phyloP scores from a whole-genome alignment of 2,888 invertebrate genomes.

The Cremastobaeus sp. region DNA sequence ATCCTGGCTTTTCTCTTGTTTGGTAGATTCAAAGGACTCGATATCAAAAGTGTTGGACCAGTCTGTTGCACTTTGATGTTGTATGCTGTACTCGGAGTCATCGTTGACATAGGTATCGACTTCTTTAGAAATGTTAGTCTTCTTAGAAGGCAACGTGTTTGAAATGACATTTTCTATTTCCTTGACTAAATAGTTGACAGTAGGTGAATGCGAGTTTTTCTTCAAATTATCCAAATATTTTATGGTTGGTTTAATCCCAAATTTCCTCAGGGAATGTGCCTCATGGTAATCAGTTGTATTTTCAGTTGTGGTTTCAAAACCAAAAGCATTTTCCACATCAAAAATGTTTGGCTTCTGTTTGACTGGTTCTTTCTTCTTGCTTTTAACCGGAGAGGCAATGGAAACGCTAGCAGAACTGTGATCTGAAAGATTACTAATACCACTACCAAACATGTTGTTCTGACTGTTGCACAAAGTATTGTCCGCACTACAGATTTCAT shows the following conservation, averaged over 20 bases:
- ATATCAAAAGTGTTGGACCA: slow-evolving; percentile 41
- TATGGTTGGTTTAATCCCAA: neutral
- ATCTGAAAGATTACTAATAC: no score
- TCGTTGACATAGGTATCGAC: no score
- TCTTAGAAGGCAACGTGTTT: no score
- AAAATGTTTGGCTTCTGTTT: no score
- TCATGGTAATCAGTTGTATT: no score
- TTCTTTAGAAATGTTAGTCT: no score
- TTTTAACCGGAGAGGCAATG: no score
- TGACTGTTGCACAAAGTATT: no score
- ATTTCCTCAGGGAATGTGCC: no score
- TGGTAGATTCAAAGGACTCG: slow-evolving; percentile 10
- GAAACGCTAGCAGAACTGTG: no score
- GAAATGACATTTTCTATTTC: slow-evolving; percentile 28
- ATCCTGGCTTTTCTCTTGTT: neutral
- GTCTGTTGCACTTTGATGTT: neutral
- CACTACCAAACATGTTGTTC: no score
- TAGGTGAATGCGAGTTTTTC: slow-evolving; percentile 18
- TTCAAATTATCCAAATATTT: slow-evolving; percentile 15
- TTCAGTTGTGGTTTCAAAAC: slow-evolving; percentile 15
- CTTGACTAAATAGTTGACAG: slow-evolving; percentile 21
- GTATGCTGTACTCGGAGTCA: no score
- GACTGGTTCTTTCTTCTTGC: neutral
- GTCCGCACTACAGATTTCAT: slow-evolving; percentile 1
- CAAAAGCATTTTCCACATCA: slow-evolving; percentile 25